Base-by-base conservation (phyloP, 2,797 vertebrate genomes). In the Gallinago nigripennis region DNA sequence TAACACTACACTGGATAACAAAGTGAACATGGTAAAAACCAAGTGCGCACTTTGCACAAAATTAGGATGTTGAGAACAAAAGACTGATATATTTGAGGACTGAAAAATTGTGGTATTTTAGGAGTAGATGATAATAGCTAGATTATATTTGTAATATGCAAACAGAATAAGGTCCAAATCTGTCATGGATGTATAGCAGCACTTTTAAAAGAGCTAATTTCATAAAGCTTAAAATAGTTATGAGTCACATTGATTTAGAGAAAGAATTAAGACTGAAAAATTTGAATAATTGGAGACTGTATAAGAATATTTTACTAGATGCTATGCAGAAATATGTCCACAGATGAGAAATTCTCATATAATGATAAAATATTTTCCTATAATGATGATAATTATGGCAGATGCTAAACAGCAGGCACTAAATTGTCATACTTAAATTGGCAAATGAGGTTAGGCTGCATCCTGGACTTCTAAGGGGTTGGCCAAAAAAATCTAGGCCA, bases 191-290 rank as follows among this genome's bases (percentile, higher is more conserved):
- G 53, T 41, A 78, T 15, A 75, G 88, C 61, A 75, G 54, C 45
- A 69, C 50, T 94, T 94, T 91, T 78, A 75, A 83, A 95, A 88
- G 58, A 76, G 50, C 80, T 83, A 83, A 94, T 93, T 95, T 91
- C 70, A 78, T 81, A 78, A 81, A 53, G 77, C 86, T 86, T 93
- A 88, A 95, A 96, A 93, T 94, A 96, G 86, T 93, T 90, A 82
- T 80, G 86, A 90, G 86, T 86, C 65, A 61, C 35, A n/a, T 43
- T 72, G 80, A 81, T 88, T 91, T 95, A 88, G 73, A 83, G 77
- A 57, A 95, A 92, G 61, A 95, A 95, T 90, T 90, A 92, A 90
- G 41, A 18, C 57, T 6, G 51, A 85, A 86, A 81, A 82, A 54
- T 92, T 61, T 90, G 60, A 89, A 85, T 94, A 94, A 89, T 89